These are phyloP conservation scores for Augochlorella aurata DNA, from an alignment of 2,888 invertebrate species.

Conservation along the genomic window DNA sequence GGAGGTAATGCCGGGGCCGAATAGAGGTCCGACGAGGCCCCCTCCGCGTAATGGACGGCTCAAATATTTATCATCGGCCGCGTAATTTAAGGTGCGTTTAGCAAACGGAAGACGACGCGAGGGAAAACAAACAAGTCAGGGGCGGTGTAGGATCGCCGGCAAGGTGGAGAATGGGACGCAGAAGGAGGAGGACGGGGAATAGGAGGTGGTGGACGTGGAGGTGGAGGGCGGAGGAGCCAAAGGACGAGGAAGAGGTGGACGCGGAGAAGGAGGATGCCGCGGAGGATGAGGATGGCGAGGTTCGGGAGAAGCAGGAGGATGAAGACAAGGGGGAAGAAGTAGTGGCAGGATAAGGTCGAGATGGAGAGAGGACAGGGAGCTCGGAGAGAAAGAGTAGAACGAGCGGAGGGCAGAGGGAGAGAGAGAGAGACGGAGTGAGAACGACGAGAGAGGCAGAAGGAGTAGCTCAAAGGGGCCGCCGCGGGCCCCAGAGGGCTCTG, in stretches of 20 bases:
- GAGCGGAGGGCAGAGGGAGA: constrained; percentile 54
- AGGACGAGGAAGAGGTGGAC: constrained; percentile 22
- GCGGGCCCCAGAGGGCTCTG: constrained; percentile 73
- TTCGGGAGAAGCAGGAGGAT: background rate
- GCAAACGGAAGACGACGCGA: constrained; percentile 79
- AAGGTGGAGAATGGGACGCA: constrained; percentile 53
- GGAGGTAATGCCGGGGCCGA: constrained; percentile 59
- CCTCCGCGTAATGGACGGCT: constrained; percentile 77
- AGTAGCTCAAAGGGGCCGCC: constrained; percentile 77
- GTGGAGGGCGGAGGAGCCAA: constrained; percentile 45
- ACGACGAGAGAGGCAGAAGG: constrained; percentile 69
- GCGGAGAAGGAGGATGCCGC: constrained; percentile 4
- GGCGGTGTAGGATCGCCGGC: constrained; percentile 59
- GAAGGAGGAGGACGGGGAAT: constrained; percentile 50
- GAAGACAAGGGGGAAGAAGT: constrained; percentile 3
- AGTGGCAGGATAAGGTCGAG: constrained; percentile 47
- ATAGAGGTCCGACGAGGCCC: constrained; percentile 62
- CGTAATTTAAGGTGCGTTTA: constrained; percentile 81
- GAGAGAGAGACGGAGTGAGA: constrained; percentile 56
- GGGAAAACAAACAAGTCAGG: constrained; percentile 79
- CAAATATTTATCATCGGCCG: constrained; percentile 80
- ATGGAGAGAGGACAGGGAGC: constrained; percentile 32
- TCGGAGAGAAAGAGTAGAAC: constrained; percentile 34
- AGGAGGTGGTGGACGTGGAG: constrained; percentile 40
- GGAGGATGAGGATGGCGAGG: constrained; percentile 31